Evolutionary conservation across 2,888 invertebrate species (phyloP).

Genomic region (Trachelus troglodyta): DNA sequence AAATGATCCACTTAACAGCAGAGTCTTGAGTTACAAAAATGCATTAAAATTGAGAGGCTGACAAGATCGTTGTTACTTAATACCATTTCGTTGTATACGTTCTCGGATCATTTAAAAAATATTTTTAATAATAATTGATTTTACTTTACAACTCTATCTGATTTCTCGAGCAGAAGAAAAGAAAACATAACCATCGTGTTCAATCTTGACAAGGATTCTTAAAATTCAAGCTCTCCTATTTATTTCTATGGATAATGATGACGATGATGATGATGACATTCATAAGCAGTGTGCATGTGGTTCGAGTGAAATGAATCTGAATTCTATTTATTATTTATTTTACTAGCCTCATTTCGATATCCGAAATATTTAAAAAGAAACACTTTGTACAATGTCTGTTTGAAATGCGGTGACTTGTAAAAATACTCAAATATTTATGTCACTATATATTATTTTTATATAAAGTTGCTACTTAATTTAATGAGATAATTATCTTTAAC

Average conservation of each 20-base stretch:
- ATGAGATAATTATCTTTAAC: slow-evolving; percentile 50
- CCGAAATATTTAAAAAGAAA: slow-evolving; percentile 53
- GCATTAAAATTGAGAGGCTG: not conserved
- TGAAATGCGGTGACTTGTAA: slow-evolving; percentile 56
- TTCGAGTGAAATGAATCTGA: slow-evolving; percentile 28
- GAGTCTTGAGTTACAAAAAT: not conserved
- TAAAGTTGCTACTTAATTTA: slow-evolving; percentile 59
- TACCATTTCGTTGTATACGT: not conserved
- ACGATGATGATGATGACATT: not conserved
- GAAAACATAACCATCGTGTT: not conserved
- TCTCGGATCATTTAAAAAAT: not conserved
- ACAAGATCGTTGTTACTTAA: not conserved
- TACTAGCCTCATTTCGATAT: slow-evolving; percentile 50
- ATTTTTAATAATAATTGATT: not conserved
- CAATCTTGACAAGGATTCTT: not conserved
- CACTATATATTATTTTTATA: slow-evolving; percentile 53
- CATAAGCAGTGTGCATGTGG: slow-evolving; percentile 41
- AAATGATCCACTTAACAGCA: not conserved
- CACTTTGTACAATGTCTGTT: slow-evolving; percentile 56
- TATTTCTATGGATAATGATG: not conserved
- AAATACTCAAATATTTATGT: slow-evolving; percentile 63
- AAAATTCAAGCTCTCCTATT: not conserved
- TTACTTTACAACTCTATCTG: not conserved
- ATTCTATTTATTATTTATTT: slow-evolving; percentile 65
- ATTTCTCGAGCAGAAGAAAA: not conserved